These are phyloP conservation scores for Leucopternis melanops DNA, from an alignment of 2,113 vertebrate species.

Conservation along the genomic window DNA sequence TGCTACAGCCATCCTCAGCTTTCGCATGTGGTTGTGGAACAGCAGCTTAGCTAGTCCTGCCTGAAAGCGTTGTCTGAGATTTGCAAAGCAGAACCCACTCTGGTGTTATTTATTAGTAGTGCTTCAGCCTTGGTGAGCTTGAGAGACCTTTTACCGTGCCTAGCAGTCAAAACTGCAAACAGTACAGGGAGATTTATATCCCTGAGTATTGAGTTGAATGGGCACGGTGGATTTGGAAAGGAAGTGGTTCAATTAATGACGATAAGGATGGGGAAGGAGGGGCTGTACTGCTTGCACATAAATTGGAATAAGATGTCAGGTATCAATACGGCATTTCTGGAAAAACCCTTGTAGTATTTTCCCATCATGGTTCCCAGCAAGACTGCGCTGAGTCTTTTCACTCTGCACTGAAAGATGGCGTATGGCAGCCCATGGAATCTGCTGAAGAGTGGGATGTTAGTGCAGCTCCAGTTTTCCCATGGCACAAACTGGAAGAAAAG, in stretches of 20 bases:
- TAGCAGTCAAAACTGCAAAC: neutral
- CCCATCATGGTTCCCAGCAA: neutral
- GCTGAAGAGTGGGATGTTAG: neutral
- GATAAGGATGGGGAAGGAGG: neutral
- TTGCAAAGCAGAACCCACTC: neutral
- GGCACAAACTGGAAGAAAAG: neutral
- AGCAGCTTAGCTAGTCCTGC: neutral
- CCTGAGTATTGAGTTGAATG: neutral
- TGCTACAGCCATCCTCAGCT: neutral
- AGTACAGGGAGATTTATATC: neutral
- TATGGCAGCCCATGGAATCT: neutral
- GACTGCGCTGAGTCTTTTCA: neutral
- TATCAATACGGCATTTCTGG: neutral
- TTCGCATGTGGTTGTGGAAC: fast-evolving
- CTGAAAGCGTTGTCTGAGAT: neutral
- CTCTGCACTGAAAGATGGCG: neutral
- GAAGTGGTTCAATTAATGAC: neutral
- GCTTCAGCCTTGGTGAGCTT: neutral
- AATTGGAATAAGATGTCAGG: neutral
- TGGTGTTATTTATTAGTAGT: neutral
- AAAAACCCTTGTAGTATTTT: neutral
- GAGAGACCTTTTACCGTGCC: neutral
- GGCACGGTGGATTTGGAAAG: neutral
- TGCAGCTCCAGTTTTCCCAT: neutral
- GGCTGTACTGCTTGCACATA: neutral